Conservation (phyloP, 1,140 invertebrate genomes). For the Gyrodactylus salaris region DNA sequence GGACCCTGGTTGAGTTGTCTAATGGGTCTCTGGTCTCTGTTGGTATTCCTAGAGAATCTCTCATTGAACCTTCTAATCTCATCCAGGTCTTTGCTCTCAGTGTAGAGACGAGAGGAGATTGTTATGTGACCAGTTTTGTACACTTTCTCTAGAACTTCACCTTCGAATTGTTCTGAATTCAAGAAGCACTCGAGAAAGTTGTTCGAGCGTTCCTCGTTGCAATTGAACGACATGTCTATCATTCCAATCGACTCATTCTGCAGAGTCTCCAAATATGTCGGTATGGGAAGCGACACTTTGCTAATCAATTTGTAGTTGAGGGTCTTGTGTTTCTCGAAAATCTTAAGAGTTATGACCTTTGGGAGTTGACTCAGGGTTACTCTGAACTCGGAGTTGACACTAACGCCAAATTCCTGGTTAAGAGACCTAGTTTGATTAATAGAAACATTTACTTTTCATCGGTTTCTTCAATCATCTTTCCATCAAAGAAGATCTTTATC, state of each 20-base stretch:
- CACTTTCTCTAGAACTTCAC: background rate
- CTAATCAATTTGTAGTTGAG: background rate
- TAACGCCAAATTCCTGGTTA: background rate
- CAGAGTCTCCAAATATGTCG: background rate
- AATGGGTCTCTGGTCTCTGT: background rate
- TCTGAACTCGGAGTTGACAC: background rate
- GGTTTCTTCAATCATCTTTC: background rate
- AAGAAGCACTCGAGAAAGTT: background rate
- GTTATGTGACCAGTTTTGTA: background rate
- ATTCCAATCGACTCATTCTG: background rate
- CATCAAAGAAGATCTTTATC: background rate
- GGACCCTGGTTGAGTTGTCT: background rate
- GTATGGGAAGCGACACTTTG: background rate
- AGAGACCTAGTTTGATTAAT: background rate
- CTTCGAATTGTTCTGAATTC: background rate
- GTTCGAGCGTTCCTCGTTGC: background rate
- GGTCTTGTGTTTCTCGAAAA: background rate
- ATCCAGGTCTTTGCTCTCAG: background rate
- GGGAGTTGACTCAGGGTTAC: background rate
- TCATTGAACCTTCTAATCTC: background rate
- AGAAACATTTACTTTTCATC: background rate
- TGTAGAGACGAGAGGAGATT: background rate
- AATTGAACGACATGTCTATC: background rate
- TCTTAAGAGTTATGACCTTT: background rate
- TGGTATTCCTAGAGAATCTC: background rate